Conservation (phyloP, 2,888 invertebrate species). For the Protodeltote pygarga region DNA sequence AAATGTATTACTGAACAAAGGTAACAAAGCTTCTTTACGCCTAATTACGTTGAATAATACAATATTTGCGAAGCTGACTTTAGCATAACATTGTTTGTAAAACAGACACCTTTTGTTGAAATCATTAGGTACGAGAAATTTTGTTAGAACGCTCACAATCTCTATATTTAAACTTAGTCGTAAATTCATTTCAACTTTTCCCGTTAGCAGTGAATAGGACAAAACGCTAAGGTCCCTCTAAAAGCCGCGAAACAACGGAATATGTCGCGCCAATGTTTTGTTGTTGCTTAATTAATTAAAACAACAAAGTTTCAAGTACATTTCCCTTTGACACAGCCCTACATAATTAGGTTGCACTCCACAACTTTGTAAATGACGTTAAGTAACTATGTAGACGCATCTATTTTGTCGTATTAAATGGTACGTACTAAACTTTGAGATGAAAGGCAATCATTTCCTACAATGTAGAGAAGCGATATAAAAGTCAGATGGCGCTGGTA, state of each 20-base stretch:
- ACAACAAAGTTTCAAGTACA: slow-evolving; percentile 67
- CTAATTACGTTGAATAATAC: too few species aligned
- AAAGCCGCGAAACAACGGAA: slow-evolving; percentile 46
- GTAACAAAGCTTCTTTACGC: too few species aligned
- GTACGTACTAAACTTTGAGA: slow-evolving; percentile 12
- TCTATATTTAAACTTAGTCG: slow-evolving; percentile 26
- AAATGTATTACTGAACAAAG: too few species aligned
- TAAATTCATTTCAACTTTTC: slow-evolving; percentile 46
- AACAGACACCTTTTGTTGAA: slow-evolving; percentile 13
- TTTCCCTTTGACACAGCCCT: slow-evolving; percentile 53
- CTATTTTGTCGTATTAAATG: slow-evolving; percentile 23
- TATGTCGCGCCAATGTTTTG: slow-evolving; percentile 56
- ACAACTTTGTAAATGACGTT: slow-evolving; percentile 37
- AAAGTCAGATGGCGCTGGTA: too few species aligned
- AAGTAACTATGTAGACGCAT: slow-evolving; percentile 27
- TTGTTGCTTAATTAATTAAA: slow-evolving; percentile 69
- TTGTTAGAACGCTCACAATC: slow-evolving; percentile 27
- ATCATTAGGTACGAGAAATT: slow-evolving; percentile 27
- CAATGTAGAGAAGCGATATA: slow-evolving; percentile 7
- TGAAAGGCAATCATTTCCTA: slow-evolving; percentile 16
- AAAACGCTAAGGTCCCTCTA: slow-evolving; percentile 36
- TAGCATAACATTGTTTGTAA: slow-evolving; percentile 13
- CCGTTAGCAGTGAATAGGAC: slow-evolving; percentile 39
- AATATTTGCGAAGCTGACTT: not conserved
- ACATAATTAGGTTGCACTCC: slow-evolving; percentile 56